These are phyloP conservation scores for Xiphydria camelus DNA, from an alignment of 2,888 invertebrate genomes.

Conservation along the genomic window DNA sequence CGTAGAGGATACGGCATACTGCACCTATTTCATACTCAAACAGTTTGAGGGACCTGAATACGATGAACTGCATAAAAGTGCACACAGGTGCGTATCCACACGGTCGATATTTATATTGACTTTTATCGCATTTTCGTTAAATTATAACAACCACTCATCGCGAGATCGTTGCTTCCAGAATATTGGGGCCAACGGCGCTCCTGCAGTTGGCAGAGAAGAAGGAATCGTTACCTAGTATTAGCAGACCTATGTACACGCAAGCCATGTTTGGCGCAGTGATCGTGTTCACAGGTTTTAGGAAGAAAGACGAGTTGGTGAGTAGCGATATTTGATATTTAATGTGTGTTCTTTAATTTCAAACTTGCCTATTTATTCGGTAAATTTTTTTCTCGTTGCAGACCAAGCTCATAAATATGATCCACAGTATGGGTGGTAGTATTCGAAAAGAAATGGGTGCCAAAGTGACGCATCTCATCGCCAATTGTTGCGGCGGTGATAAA, in stretches of 20 bases:
- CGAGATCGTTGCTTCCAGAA: slow-evolving; percentile 58
- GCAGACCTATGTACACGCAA: slow-evolving; percentile 84
- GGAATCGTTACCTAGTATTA: slow-evolving; percentile 73
- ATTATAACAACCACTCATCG: slow-evolving; percentile 6
- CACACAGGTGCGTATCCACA: slow-evolving; percentile 60
- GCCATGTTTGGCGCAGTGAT: slow-evolving; percentile 87
- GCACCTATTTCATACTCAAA: slow-evolving; percentile 73
- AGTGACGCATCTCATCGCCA: slow-evolving; percentile 93
- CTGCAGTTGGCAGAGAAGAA: slow-evolving; percentile 72
- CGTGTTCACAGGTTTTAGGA: slow-evolving; percentile 90
- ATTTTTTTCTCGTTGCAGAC: slow-evolving; percentile 62
- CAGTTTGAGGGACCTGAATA: slow-evolving; percentile 75
- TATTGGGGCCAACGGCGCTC: slow-evolving; percentile 81
- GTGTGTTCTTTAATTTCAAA: slow-evolving; percentile 3
- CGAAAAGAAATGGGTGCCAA: slow-evolving; percentile 86
- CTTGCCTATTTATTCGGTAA: slow-evolving; percentile 23
- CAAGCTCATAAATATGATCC: slow-evolving; percentile 84
- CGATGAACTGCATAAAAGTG: slow-evolving; percentile 67
- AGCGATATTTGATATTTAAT: background rate
- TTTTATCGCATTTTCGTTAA: background rate
- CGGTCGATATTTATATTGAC: slow-evolving; percentile 3
- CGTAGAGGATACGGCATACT: slow-evolving; percentile 63
- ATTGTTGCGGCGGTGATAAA: slow-evolving; percentile 86
- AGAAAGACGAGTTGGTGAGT: slow-evolving; percentile 86
- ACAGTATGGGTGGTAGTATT: slow-evolving; percentile 96